Base-by-base conservation (phyloP, 2,113 vertebrate genomes). In the Elephas maximus region DNA sequence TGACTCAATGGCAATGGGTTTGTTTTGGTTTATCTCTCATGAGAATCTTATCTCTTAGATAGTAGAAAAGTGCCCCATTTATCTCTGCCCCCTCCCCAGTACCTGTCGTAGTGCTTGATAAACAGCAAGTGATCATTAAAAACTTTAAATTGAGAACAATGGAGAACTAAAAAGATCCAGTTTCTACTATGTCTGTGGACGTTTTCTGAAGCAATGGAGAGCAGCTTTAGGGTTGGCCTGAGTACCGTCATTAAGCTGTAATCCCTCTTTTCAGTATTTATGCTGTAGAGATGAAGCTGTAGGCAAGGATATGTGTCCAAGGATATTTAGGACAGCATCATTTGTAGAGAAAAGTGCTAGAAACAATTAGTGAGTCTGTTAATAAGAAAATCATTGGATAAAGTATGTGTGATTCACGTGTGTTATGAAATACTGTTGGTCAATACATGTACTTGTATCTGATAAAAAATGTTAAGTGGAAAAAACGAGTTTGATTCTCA, bases 311-410 rank as follows among this genome's bases (percentile, higher is more conserved):
- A 28, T 1, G 9, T 44, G 17, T 65, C 74, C 9, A 78, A 44
- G 18, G 21, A 21, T 85, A 82, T 79, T 88, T 95, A 88, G 20
- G 28, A 30, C 26, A 88, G 69, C 57, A 37, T 86, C 24, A 37
- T 79, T 77, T 95, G 18, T 90, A 79, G 21, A 90, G 26, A 28
- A 94, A 93, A 94, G 23, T 65, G 85, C n/a, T 95, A 11, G 62
- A 81, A 95, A 60, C 17, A 53, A 26, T 51, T 79, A 44, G 20
- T 33, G 89, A 93, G 26, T 88, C 28, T 7, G 30, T 83, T 63
- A 71, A 63, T 8, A 94, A 24, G 67, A 82, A 87, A 92, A 44
- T 76, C 20, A 8, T 73, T 71, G 17, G 67, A 41, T 67, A 67
- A 69, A 69, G 10, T 28, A 65, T 65, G 8, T 93, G 51, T 51